phyloP scores from a whole-genome alignment of 2,888 invertebrate species.

The Drosophila merina region DNA sequence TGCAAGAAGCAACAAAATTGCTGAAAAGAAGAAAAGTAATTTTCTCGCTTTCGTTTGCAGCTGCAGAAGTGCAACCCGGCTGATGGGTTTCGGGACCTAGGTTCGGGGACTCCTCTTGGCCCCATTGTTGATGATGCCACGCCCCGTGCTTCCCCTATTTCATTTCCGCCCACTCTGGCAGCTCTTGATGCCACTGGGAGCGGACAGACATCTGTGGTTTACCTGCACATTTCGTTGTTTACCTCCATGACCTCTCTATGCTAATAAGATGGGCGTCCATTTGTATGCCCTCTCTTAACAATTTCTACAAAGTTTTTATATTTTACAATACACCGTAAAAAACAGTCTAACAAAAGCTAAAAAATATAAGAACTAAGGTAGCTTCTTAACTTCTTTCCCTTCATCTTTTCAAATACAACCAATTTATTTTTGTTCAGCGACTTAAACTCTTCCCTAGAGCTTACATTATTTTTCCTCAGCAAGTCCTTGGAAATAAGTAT shows the following conservation, averaged over 20 bases:
- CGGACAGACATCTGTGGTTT: slow-evolving; percentile 36
- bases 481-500: too few species aligned
- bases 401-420: too few species aligned
- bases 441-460: too few species aligned
- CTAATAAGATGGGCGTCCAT: slow-evolving; percentile 46
- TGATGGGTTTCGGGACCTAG: slow-evolving; percentile 15
- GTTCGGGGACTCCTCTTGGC: slow-evolving; percentile 3
- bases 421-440: too few species aligned
- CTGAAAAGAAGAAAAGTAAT: slow-evolving; percentile 63
- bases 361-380: too few species aligned
- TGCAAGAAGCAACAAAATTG: slow-evolving; percentile 66
- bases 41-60: slow-evolving; percentile 70
- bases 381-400: too few species aligned
- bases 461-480: too few species aligned
- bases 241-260: slow-evolving; percentile 39
- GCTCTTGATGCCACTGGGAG: slow-evolving; percentile 54
- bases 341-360: neutral
- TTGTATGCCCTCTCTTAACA: slow-evolving; percentile 24
- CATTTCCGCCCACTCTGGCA: slow-evolving; percentile 19
- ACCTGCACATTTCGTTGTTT: slow-evolving; percentile 53
- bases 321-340: neutral
- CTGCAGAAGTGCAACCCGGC: slow-evolving; percentile 34
- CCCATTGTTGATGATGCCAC: slow-evolving; percentile 57
- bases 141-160: neutral
- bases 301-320: neutral